Base-by-base conservation (phyloP, 1,140 invertebrate species). In the Hyles vespertilio region DNA sequence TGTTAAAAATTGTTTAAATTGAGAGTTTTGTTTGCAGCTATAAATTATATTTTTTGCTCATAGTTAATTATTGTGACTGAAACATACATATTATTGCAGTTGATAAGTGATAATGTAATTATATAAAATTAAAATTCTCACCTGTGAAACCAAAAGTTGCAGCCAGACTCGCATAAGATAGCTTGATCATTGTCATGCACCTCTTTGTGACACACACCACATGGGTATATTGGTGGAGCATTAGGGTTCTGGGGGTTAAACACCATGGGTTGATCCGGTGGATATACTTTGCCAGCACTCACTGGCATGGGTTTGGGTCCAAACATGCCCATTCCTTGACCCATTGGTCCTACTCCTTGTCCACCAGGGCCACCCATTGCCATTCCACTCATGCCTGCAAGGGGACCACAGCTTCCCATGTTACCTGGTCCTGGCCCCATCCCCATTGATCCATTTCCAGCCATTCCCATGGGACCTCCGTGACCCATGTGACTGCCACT, bases 111-210 rank as follows among this genome's bases (percentile, higher is more conserved):
- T 22, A 22, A 22, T 22, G 2, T n/a, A 22, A 22, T 22, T 22
- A 22, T 22, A 22, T 22, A 22, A 22, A 22, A 22, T 22, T 22
- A 22, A 47, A 33, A 48, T 32, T 62, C 86, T 92, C 85, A 96
- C 95, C 96, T 94, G 89, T 99, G 98, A 91, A 98, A 99, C 96
- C 98, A 99, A 90, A 99, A 99, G 90, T 99, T 98, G 89, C 98
- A 99, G 43, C 98, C 98, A 78, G 97, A 98, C 90, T 99, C 98
- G 90, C 98, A 99, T 52, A 99, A 92, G 66, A 99, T 97, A 5
- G 97, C 98, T 91, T 99, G 98, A 90, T 99, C 98, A 91, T 98
- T 99, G 84, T 99, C 98, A 90, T 99, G 97, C 3, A 99, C 97
- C 92, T 99, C 98, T 91, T 98, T 98, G 89, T 99, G 98, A 90